Evolutionary conservation across 2,113 vertebrate genomes (phyloP), one percentile per base, ranked within the genome.

Genomic region (Apteryx mantelli): DNA sequence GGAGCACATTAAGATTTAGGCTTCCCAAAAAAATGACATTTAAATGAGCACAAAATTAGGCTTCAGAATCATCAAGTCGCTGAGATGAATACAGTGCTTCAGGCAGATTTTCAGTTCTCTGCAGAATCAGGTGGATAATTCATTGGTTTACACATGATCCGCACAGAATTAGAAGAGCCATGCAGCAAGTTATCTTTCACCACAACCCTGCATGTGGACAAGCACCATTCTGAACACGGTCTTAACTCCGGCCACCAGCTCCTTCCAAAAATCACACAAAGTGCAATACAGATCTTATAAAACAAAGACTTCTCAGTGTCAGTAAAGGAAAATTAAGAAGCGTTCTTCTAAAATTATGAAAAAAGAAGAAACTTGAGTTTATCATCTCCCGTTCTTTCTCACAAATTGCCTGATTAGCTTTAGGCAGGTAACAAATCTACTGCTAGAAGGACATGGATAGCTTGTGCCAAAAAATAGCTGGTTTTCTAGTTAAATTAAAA

Each of bases 401-500:
- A 53, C 5, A 66, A 15, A 65, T 2, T 65, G 44, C 50, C 46
- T 61, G 61, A 30, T 42, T 26, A 81, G 50, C 30, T 73, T 76
- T 7, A 89, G 68, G 78, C 66, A 92, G 65, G 79, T 89, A 89
- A 50, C 55, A 82, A 78, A 91, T 5, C 19, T 60, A 52, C 24
- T 34, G 46, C 82, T 46, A 74, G 90, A 89, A 77, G 34, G 53
- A 42, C 20, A 81, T 89, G 70, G 55, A 74, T 3, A 58, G 64
- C 63, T 48, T 48, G 50, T 78, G 82, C 79, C 79, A 91, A 95
- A 94, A 95, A 95, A 60, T 26, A 83, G 64, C 40, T 60, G 22
- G 1, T 17, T 79, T 97, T 58, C 52, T 34, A 89, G 84, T 93
- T 79, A 93, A 82, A 76, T 74, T 76, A 82, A 71, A 91, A 94